Percentiles rank a stretch among this genome's conserved stretches.
These are phyloP conservation scores for Todiramphus chloris DNA, from an alignment of 2,113 vertebrate species.

Conservation along the genomic window DNA sequence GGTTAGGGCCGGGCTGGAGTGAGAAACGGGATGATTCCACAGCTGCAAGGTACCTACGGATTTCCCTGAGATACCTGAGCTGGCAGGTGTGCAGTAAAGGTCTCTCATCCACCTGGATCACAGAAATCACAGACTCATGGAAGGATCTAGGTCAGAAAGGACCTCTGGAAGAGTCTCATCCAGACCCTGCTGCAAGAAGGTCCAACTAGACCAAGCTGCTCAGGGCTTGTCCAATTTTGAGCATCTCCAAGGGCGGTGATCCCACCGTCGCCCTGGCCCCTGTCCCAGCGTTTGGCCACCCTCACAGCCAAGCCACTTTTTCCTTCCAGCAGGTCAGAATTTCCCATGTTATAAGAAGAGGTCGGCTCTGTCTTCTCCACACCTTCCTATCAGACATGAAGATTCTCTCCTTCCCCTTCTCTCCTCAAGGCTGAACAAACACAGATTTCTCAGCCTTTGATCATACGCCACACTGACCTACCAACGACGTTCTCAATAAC, in stretches of 20 bases:
- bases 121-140: neutral
- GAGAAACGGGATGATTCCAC: neutral
- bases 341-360: neutral
- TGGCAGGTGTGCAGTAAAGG: neutral
- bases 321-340: neutral
- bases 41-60: neutral
- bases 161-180: neutral
- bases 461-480: rapidly evolving
- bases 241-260: neutral
- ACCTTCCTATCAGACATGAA: too few relatives aligned
- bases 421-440: neutral
- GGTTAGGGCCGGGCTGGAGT: neutral
- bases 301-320: neutral
- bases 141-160: neutral
- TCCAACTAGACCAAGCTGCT: neutral
- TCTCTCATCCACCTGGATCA: neutral
- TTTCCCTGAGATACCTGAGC: neutral
- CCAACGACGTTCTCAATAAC: rapidly evolving
- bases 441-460: neutral
- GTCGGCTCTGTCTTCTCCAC: neutral
- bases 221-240: neutral
- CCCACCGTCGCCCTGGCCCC: neutral
- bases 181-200: neutral
- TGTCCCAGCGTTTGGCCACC: neutral
- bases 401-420: neutral